Base-by-base conservation (phyloP, 37 sponge, comb jelly and placozoan genomes). In the Ianthella basta region DNA sequence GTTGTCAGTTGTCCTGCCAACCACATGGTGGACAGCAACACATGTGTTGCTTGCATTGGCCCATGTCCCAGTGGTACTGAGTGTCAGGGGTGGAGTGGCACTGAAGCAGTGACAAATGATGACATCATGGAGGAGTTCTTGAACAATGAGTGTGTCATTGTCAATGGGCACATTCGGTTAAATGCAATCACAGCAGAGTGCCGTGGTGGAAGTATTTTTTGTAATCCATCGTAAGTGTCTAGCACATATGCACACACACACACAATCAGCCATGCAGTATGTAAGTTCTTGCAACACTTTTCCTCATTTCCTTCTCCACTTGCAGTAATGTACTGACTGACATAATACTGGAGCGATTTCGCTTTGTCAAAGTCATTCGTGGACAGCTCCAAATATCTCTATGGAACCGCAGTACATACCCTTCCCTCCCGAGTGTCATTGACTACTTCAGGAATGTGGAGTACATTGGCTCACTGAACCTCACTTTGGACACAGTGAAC, bases 391-490 rank as follows among this genome's bases (percentile, higher is more conserved):
- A 10, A 44, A 44, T 44, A 10, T 44, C 50, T 44, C 8, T 44
- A 8, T 44, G 50, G 50, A 44, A 44, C 8, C 50, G 3, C 50
- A 44, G 6, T 8, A 8, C 8, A 3, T 44, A 10, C 8, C 50
- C 50, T 3, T 44, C 50, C 3, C 50, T 44, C 50, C 50, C 50
- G 8, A 44, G 50, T 75, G 53, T 16, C 20, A 38, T 82, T 36
- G 55, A 64, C 67, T 82, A 59, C 44, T 64, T 82, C 44, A 60
- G 44, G n/a, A 82, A 82, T 64, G 65, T 82, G 53, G 65, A 63
- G 53, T 82, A 37, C 67, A 63, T 82, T 63, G 82, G 82, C 33
- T 25, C 40, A 4, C 44, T 24, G 20, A 36, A 61, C 64, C 64
- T 29, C 24, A 61, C 23, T 41, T 44, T 75, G 25, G 20, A 16